Evolutionary conservation across 1,140 invertebrate species (phyloP), one percentile per base, ranked within the genome.

Genomic region (Zeugodacus cucurbitae): DNA sequence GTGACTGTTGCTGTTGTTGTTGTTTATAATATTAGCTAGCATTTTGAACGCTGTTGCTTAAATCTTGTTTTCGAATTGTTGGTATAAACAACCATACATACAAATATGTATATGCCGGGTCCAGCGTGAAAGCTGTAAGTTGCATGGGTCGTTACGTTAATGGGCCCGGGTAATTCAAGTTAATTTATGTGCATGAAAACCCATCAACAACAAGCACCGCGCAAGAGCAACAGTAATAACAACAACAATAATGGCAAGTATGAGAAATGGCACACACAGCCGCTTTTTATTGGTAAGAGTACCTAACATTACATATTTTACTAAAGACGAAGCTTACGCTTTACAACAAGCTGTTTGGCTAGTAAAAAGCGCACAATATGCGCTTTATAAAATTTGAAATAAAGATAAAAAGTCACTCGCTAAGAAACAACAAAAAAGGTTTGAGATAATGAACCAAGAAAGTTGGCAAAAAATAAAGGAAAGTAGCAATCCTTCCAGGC

Each of bases 121-220:
- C 58, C n/a, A 62, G n/a, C 58, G 10, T n/a, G 22, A 10, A 8
- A 22, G 58, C 10, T 59, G 22, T 7, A 59, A 22, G 32, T 32
- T 34, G 54, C 85, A 87, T 41, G 58, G 85, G 32, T 87, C 85
- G 85, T 87, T 59, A 87, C n/a, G 85, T 87, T 87, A 87, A 87
- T 87, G 85, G 37, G 85, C 26, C 5, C 48, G 34, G 37, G 85
- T 29, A 58, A 8, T 87, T 87, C 58, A 37, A 87, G 57, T 87
- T 87, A 87, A 87, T 87, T 87, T 87, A 87, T 87, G 85, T 59
- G 85, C 54, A 82, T 48, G 37, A 34, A 4, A 82, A 34, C 7
- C 41, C 74, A 48, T 54, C 74, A 54, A 29, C 41, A 44, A 41
- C 74, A 48, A 74, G 37, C 11, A 37, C 3, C 34, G 26, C 10